Base-by-base conservation (phyloP, 1,140 invertebrate genomes). In the Apolygus lucorum region DNA sequence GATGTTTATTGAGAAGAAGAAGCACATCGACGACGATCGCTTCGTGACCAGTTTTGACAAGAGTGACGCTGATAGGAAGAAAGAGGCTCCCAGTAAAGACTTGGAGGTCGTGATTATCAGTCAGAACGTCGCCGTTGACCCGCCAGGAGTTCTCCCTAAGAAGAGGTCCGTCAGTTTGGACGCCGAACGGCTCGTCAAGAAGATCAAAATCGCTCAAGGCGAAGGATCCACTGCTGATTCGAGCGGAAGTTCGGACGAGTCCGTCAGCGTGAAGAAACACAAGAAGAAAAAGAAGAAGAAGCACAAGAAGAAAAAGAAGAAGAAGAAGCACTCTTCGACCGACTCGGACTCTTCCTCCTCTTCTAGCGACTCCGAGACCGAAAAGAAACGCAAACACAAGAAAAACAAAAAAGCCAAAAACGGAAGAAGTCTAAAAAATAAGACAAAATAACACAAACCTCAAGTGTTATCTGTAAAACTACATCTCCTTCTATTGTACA, bases 341-440 rank as follows among this genome's bases (percentile, higher is more conserved):
- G 75, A 74, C 24, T 72, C 74, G 2, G 74, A 74, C 27, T 74
- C 73, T 24, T 73, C 73, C 1, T 71, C 65, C 67, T 73, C 72
- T 11, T 71, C 72, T 28, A 63, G 64, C 4, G 67, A 67, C 49
- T 74, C 73, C 1, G 73, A 74, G 13, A 73, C 73, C 21, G 73
- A 72, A 28, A 72, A 68, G 29, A 72, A 72, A 65, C 75, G 74
- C 2, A 74, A 74, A 59, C 73, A 74, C 49, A 75, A 74, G 34
- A 71, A 70, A 21, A 73, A 73, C 62, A 75, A 73, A 49, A 72
- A 73, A 17, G 64, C 72, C 0, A 75, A 74, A 59, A 76, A 65
- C 72, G 72, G 34, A 76, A 76, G 70, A 75, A 75, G 70, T 69
- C 71, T 24, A 76, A 75, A 69, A 72, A 73, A 52, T 70, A 34